Base-by-base conservation (phyloP, 2,888 invertebrate species). In the Sinhomidia bicolor region DNA sequence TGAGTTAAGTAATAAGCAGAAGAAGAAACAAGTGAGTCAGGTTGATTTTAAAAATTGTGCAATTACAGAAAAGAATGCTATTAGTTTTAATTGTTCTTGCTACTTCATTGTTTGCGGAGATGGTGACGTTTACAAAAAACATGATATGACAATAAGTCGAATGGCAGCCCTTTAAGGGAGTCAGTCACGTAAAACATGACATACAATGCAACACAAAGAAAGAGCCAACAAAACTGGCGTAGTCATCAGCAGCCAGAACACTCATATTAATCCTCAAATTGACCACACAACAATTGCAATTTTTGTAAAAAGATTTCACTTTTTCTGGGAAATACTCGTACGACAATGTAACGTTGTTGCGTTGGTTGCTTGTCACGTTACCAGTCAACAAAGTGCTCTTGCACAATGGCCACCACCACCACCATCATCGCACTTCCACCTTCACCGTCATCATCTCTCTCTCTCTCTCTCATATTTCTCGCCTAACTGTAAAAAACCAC, bases 271-370 rank as follows among this genome's bases (percentile, higher is more conserved):
- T 12, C 62, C 23, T 78, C 54, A 57, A 29, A 14, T 23, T 47
- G 12, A 47, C 44, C 20, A 17, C 71, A 36, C 12, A 9, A 26
- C 74, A 9, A 9, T 26, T 51, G 14, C 51, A 47, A 32, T 32
- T 47, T 76, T 44, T 71, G 20, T 71, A 1, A 76, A 76, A 26
- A 44, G 54, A 71, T 85, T 85, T 85, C 76, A 76, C 85, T 85
- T 85, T 85, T 85, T 85, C 85, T 85, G 32, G 68, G 85, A 85
- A 85, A 84, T 71, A 57, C 83, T 57, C 54, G 10, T 32, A 78
- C 60, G 36, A 36, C 80, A 68, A 62, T 62, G 29, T 32, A 68
- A 41, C 68, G 41, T 62, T 62, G 62, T 29, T n/a, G n/a, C n/a
- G n/a, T n/a, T n/a, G n/a, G 62, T 41, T 41, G 26, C 26, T 60